Percentiles rank a stretch among this genome's conserved stretches.
phyloP scores from a whole-genome alignment of 1,140 invertebrate genomes.

The Acyrthosiphon pisum region DNA sequence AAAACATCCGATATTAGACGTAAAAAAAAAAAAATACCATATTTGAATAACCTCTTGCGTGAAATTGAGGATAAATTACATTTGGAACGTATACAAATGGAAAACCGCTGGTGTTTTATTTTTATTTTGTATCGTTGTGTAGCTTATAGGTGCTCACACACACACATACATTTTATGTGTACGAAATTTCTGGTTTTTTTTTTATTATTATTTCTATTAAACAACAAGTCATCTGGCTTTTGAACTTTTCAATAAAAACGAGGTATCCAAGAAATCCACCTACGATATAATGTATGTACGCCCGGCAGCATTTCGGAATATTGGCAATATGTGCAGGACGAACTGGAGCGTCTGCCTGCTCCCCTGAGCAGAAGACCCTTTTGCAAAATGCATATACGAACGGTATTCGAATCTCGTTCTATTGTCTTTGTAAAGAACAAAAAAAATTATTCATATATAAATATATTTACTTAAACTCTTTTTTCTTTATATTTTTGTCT shows the following conservation, averaged over 20 bases:
- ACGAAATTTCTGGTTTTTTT: background rate
- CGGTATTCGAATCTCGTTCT: background rate
- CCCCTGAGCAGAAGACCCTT: background rate
- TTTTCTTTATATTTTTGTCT: background rate
- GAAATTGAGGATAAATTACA: conserved; percentile 38
- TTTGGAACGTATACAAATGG: background rate
- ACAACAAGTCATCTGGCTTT: conserved; percentile 35
- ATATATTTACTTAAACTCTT: background rate
- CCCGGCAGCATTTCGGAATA: conserved; percentile 10
- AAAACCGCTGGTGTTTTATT: background rate
- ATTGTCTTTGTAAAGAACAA: conserved; percentile 35
- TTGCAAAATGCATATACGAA: background rate
- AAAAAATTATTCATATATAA: background rate
- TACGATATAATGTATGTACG: background rate
- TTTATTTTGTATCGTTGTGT: background rate
- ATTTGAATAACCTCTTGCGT: conserved; percentile 38
- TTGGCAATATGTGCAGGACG: conserved; percentile 15
- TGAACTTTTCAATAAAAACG: conserved; percentile 56
- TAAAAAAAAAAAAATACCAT: background rate
- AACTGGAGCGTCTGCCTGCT: background rate
- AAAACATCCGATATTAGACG: conserved; percentile 18
- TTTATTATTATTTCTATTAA: background rate
- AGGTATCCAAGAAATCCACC: conserved; percentile 6
- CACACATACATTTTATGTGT: background rate
- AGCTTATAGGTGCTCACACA: background rate